Percentiles rank a stretch among this genome's conserved stretches.
These are phyloP conservation scores for Chelonia mydas DNA, from an alignment of 2,797 vertebrate species.

Conservation along the genomic window DNA sequence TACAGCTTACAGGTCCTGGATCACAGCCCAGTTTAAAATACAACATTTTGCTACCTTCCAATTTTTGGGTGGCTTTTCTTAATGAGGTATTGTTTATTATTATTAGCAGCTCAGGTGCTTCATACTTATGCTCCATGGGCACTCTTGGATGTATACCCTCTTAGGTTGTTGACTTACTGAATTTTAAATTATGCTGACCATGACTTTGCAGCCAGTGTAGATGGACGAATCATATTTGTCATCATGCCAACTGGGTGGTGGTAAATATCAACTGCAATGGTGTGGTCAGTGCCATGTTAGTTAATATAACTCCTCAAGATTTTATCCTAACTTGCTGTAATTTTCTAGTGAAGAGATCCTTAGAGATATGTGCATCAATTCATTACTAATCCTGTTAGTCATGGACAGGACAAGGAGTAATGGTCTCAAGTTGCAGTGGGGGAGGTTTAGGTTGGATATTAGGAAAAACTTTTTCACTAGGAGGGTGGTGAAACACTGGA, in stretches of 20 bases:
- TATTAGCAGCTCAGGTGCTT: neutral
- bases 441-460: too few species aligned
- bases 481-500: too few species aligned
- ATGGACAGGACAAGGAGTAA: too few species aligned
- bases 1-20: neutral
- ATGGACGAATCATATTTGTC: neutral
- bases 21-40: neutral
- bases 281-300: neutral
- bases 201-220: neutral
- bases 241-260: neutral
- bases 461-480: too few species aligned
- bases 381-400: neutral
- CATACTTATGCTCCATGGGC: neutral
- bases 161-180: neutral
- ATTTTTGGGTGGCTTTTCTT: neutral
- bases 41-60: neutral
- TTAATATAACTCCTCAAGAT: neutral
- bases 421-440: too few species aligned
- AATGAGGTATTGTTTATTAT: neutral
- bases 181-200: neutral
- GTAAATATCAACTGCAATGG: neutral
- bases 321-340: neutral
- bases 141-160: neutral
- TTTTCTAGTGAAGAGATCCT: neutral
- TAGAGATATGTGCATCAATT: neutral